Base-by-base conservation (phyloP, 2,113 vertebrate species). In the Maccullochella peelii region DNA sequence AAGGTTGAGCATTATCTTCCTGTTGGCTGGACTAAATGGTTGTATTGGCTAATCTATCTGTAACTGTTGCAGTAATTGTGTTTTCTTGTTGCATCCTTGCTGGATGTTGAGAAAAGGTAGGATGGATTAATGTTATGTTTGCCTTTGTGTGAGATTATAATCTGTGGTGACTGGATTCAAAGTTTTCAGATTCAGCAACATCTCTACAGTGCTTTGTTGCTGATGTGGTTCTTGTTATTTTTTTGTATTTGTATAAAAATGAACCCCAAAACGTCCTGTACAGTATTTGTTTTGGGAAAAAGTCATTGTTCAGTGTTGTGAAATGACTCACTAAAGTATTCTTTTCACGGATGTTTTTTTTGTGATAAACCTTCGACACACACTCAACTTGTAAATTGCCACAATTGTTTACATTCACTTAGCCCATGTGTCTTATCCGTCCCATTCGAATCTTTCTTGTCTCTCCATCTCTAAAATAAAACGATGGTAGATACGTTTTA, bases 61-160 rank as follows among this genome's bases (percentile, higher is more conserved):
- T 82, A 92, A 85, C 82, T 82, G 80, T 77, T 86, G 73, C 85
- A 92, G 68, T 94, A 90, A 91, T 87, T 85, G 20, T 93, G 82
- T 92, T 89, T 88, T 87, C 77, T 94, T 88, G 75, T 93, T 93
- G 80, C 92, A 89, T 92, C 85, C 79, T 89, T 76, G 83, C 81
- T 90, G 91, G 90, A 93, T 93, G 76, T 84, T 94, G 91, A 89
- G 79, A 88, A 91, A 91, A 94, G 91, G 91, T 93, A 90, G 92
- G 92, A 63, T 38, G 80, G 47, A 83, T 82, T 59, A 44, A 63
- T 88, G 74, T 62, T 52, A 38, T 57, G 49, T 89, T 73, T 80
- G 66, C 57, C 62, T 72, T 54, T 59, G 15, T 85, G 79, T 77
- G 49, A 50, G 12, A 74, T 27, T 40, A 20, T 49, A 33, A 65